These are phyloP conservation scores for Tyria jacobaeae DNA, from an alignment of 2,888 invertebrate genomes.

Conservation along the genomic window DNA sequence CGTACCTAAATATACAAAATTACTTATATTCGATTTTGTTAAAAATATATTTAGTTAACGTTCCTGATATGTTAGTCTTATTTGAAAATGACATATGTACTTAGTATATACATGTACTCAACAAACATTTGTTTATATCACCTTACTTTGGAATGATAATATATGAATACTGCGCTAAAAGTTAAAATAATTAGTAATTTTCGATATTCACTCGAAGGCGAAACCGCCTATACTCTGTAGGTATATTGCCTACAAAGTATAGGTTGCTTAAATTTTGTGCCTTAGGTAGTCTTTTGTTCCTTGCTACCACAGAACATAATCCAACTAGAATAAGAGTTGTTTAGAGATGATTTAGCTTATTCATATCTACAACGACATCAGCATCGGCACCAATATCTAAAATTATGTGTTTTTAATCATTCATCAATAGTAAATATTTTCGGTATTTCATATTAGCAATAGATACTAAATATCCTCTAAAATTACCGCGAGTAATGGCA, in stretches of 20 bases:
- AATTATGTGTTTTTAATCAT: not conserved
- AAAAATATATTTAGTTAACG: conserved; percentile 24
- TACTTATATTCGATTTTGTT: conserved; percentile 22
- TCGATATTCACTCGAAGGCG: not conserved
- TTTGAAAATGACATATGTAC: conserved; percentile 22
- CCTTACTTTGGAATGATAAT: conserved; percentile 44
- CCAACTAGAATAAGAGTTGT: too few species aligned
- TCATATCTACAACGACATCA: not conserved
- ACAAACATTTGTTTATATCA: conserved; percentile 32
- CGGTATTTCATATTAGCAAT: not conserved
- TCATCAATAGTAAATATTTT: not conserved
- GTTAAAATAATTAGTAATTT: conserved; percentile 1
- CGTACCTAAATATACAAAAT: conserved; percentile 27
- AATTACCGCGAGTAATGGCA: not conserved
- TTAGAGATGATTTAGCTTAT: not conserved
- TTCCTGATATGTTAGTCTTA: conserved; percentile 45
- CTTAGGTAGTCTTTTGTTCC: not conserved
- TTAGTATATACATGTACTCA: conserved; percentile 34
- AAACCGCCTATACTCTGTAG: not conserved
- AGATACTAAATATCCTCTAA: not conserved
- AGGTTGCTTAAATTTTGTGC: not conserved
- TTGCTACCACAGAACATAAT: too few species aligned
- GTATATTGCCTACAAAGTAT: too few species aligned
- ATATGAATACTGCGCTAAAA: conserved; percentile 23
- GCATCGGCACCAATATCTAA: too few species aligned